phyloP scores from a whole-genome alignment of 2,888 invertebrate genomes.

The Nomada lathburiana region DNA sequence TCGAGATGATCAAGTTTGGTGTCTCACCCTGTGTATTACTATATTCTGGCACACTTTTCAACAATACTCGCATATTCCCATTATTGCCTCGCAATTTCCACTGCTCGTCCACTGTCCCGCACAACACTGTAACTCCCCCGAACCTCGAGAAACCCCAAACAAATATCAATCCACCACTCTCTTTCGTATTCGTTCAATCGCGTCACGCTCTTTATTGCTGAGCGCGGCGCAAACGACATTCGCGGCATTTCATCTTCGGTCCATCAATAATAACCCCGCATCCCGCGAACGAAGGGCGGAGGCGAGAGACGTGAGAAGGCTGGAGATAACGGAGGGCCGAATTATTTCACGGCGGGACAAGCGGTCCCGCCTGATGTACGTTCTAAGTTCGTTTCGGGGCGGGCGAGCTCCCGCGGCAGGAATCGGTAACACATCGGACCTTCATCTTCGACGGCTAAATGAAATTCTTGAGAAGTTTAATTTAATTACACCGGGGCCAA shows the following conservation, averaged over 20 bases:
- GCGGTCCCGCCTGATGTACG: slow-evolving; percentile 65
- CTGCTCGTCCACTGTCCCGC: too few relatives aligned
- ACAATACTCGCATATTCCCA: too few relatives aligned
- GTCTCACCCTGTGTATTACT: too few relatives aligned
- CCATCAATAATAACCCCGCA: slow-evolving; percentile 69
- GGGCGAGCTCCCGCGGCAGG: slow-evolving; percentile 56
- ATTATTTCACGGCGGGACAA: slow-evolving; percentile 59
- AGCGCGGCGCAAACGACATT: not conserved
- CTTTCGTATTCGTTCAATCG: not conserved
- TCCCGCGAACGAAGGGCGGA: slow-evolving; percentile 1
- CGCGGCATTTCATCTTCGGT: slow-evolving; percentile 61
- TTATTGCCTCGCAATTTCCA: too few relatives aligned
- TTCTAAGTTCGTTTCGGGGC: slow-evolving; percentile 63
- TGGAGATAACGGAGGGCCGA: slow-evolving; percentile 16
- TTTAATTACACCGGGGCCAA: slow-evolving; percentile 76
- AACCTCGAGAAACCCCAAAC: not conserved
- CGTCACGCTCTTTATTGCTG: not conserved
- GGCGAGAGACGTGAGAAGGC: not conserved
- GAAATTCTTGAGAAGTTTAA: slow-evolving; percentile 81
- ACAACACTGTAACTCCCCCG: too few relatives aligned
- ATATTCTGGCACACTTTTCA: too few relatives aligned
- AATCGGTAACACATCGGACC: slow-evolving; percentile 79
- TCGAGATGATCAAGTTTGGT: too few relatives aligned
- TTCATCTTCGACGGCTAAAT: slow-evolving; percentile 73
- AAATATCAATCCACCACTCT: not conserved